Percentiles rank a stretch among this genome's conserved stretches.
Conservation (phyloP, 2,888 invertebrate species). For the Ommatoiulus sabulosus region DNA sequence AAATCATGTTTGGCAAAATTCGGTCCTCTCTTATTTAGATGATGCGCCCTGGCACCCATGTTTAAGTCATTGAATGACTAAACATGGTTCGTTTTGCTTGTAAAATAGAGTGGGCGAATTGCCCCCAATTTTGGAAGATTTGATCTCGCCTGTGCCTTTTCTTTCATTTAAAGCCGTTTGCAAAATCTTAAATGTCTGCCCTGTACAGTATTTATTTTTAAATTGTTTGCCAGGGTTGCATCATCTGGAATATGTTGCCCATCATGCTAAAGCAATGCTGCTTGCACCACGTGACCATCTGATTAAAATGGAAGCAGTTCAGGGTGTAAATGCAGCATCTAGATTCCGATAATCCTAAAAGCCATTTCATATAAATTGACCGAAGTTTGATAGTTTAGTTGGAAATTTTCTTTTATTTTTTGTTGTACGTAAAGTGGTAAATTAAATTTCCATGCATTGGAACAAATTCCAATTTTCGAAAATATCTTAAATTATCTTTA, state of each 20-base stretch:
- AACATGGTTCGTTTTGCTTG: neutral
- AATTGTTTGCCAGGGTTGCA: neutral
- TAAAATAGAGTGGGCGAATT: neutral
- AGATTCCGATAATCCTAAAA: no score
- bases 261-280: neutral
- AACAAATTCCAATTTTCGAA: no score
- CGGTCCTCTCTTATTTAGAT: neutral
- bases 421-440: no score
- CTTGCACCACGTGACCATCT: neutral
- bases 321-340: neutral
- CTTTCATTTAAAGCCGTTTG: neutral
- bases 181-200: neutral
- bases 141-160: constrained; percentile 25
- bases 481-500: no score
- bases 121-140: neutral
- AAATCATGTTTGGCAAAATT: neutral
- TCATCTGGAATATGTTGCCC: neutral
- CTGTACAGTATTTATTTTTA: constrained; percentile 9
- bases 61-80: neutral
- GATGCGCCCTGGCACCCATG: neutral
- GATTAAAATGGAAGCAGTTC: neutral
- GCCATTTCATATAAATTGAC: no score
- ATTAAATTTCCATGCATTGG: no score
- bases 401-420: no score
- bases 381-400: no score